Evolutionary conservation across 1,140 invertebrate species (phyloP), one percentile per base, ranked within the genome.

Genomic region (Rhopalosiphum padi): DNA sequence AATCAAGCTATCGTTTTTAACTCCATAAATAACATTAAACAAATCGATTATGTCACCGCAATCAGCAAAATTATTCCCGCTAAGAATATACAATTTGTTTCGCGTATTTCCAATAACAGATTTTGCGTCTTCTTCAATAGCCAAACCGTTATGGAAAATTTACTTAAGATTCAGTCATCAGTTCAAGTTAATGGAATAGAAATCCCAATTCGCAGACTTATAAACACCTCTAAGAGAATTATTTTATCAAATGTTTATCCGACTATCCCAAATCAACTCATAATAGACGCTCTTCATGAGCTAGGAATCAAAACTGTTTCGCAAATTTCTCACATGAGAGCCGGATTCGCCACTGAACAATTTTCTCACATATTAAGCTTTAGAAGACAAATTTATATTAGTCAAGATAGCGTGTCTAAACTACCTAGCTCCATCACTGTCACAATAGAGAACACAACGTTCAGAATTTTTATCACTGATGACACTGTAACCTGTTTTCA

Each of bases 391-490:
- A 48, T 48, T 48, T 18, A 48, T 48, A 48, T 48, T 15, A 48
- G 15, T 18, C 15, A 48, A 48, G 48, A 48, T 11, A 48, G 48
- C 48, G 8, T 48, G 15, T 18, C 48, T 0, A 48, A 48, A 48
- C 48, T 48, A 18, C 48, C 48, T 48, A 48, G 48, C 1, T 15
- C 48, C 15, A 48, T 48, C 48, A 48, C 48, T 48, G 48, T 48
- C 1, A 48, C 48, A 18, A 48, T 48, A 48, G 48, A 48, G 48
- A 48, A 51, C 46, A 88, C 86, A 0, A 88, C 86, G 46, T 89
- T 89, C n/a, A 51, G 88, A 89, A 89, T 89, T 41, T 89, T 89
- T 37, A 55, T 89, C 11, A 89, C 51, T 21, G 88, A 89, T 55
- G 88, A 89, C 15, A 89, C 88, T 5, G 51, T 89, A 51, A 89